Evolutionary conservation across 2,888 invertebrate species (phyloP).

Genomic region (Latheticus oryzae): DNA sequence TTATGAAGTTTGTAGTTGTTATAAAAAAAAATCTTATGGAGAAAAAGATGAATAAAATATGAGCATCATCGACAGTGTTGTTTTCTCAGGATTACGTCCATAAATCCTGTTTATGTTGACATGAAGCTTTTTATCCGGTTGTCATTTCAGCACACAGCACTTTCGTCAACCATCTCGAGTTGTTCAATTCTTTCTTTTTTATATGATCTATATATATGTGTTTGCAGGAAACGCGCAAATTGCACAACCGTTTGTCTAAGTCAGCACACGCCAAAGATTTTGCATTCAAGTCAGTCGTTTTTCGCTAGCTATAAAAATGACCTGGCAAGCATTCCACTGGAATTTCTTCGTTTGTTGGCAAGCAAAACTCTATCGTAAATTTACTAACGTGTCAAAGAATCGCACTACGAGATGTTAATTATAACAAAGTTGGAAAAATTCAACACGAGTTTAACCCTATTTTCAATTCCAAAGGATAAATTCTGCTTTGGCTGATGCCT

Average conservation of each 20-base stretch:
- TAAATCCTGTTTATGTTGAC: conserved; percentile 52
- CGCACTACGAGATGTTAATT: too few species aligned
- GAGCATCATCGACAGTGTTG: conserved; percentile 50
- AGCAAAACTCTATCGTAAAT: too few species aligned
- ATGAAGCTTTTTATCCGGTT: conserved; percentile 47
- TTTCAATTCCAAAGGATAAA: conserved; percentile 42
- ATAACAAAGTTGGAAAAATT: too few species aligned
- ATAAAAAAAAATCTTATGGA: too few species aligned
- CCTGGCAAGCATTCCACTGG: too few species aligned
- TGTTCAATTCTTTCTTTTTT: conserved; percentile 42
- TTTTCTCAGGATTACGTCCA: conserved; percentile 47
- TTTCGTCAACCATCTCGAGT: conserved; percentile 45
- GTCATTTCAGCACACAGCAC: conserved; percentile 44
- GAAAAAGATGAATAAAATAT: conserved; percentile 50
- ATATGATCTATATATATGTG: conserved; percentile 47
- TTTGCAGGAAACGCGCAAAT: conserved; percentile 55
- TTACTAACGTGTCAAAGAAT: too few species aligned
- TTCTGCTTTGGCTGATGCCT: conserved; percentile 42
- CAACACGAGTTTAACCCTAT: conserved; percentile 38
- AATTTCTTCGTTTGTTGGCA: too few species aligned
- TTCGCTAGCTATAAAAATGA: conserved; percentile 45
- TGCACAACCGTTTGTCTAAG: conserved; percentile 53
- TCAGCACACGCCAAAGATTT: conserved; percentile 53
- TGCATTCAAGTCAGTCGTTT: conserved; percentile 49
- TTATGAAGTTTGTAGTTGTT: too few species aligned